These are phyloP conservation scores for Petrocephalus zakoni DNA, from an alignment of 2,113 vertebrate species.

Conservation along the genomic window DNA sequence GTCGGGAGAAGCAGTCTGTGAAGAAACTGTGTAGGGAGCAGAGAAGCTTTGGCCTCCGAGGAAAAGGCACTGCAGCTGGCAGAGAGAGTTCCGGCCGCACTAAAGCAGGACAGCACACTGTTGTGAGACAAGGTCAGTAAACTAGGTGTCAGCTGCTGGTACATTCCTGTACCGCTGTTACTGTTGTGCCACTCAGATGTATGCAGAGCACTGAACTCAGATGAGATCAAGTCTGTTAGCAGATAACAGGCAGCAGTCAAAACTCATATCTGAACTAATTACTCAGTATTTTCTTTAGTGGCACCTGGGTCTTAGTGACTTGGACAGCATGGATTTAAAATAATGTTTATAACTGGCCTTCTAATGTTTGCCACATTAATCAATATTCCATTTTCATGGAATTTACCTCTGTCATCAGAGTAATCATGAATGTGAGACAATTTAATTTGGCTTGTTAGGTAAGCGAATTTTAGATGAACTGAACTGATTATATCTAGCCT, in stretches of 20 bases:
- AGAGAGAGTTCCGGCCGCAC: background rate
- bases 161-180: background rate
- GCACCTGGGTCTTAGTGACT: background rate
- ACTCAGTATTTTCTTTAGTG: background rate
- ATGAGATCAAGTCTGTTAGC: background rate
- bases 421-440: background rate
- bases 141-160: background rate
- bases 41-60: conserved; percentile 21
- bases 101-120: background rate
- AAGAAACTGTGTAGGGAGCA: conserved; percentile 30
- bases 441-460: background rate
- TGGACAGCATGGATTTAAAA: background rate
- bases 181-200: background rate
- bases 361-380: background rate
- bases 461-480: background rate
- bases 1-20: conserved; percentile 16
- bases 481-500: background rate
- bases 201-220: background rate
- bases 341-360: background rate
- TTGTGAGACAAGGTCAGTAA: conserved; percentile 51
- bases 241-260: background rate
- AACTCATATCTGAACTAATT: background rate
- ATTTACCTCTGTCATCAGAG: background rate
- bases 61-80: background rate
- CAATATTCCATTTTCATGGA: background rate